Percentiles rank a stretch among this genome's conserved stretches.
Evolutionary conservation across 2,797 vertebrate genomes (phyloP).

Genomic region (Luscinia megarhynchos): DNA sequence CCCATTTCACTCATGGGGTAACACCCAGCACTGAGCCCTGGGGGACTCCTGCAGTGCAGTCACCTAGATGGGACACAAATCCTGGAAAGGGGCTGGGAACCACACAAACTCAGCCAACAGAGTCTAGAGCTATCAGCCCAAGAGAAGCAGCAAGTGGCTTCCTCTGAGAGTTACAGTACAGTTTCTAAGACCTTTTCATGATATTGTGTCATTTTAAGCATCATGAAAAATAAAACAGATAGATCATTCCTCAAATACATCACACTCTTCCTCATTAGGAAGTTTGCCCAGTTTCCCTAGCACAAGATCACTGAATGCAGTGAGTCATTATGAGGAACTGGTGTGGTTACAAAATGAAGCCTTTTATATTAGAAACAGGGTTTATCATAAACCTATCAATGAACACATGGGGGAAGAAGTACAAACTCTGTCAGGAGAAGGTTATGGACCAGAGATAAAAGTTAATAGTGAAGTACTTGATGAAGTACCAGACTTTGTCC

Average conservation of each 20-base stretch:
- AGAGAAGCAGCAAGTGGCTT: not conserved
- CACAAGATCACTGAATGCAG: not conserved
- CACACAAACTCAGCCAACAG: not conserved
- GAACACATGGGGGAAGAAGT: not conserved
- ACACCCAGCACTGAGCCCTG: not conserved
- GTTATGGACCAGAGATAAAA: slow-evolving; percentile 48
- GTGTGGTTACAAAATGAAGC: not conserved
- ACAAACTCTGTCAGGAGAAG: slow-evolving; percentile 20
- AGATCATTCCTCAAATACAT: not conserved
- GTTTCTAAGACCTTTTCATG: not conserved
- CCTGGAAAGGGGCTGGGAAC: not conserved
- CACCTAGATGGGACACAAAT: not conserved
- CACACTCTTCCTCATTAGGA: not conserved
- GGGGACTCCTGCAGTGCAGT: not conserved
- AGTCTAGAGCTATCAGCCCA: not conserved
- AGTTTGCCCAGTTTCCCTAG: not conserved
- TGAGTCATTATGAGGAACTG: not conserved
- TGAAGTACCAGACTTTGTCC: slow-evolving; percentile 37
- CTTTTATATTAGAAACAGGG: slow-evolving; percentile 1
- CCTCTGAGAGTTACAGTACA: not conserved
- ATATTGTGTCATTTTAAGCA: not conserved
- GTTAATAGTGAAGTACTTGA: slow-evolving; percentile 19
- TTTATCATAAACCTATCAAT: slow-evolving; percentile 24
- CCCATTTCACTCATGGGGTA: not conserved
- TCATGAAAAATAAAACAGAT: not conserved